Evolutionary conservation across 2,888 invertebrate species (phyloP).

Genomic region (Idaea aversata): DNA sequence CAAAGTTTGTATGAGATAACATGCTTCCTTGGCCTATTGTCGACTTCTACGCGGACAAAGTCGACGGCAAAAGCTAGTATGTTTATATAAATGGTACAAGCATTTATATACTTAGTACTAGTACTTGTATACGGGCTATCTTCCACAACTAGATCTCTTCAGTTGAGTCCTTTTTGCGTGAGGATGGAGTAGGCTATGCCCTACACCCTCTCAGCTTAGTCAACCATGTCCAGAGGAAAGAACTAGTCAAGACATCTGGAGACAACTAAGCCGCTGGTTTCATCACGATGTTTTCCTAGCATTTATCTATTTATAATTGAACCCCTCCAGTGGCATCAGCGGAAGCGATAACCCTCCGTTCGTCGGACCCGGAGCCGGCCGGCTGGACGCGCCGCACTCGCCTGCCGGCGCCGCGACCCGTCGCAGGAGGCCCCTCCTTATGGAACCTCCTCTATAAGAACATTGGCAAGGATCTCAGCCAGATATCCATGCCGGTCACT

Average conservation of each 20-base stretch:
- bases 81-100: not conserved
- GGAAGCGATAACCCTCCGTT: slow-evolving; percentile 47
- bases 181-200: too few species aligned
- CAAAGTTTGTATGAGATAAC: too few species aligned
- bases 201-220: not conserved
- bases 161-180: too few species aligned
- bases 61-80: too few species aligned
- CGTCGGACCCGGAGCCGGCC: slow-evolving; percentile 31
- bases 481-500: slow-evolving; percentile 92
- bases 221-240: too few species aligned
- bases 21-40: too few species aligned
- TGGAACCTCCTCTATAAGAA: slow-evolving; percentile 90
- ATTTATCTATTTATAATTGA: not conserved
- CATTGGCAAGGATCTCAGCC: slow-evolving; percentile 92
- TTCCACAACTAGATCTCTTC: too few species aligned
- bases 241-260: too few species aligned
- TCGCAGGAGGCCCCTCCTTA: slow-evolving; percentile 87
- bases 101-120: not conserved
- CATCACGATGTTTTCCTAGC: not conserved
- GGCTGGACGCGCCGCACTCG: slow-evolving; percentile 81
- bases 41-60: too few species aligned
- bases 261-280: too few species aligned
- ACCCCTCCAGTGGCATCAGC: slow-evolving; percentile 47
- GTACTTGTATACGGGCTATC: too few species aligned
- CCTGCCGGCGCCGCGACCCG: slow-evolving; percentile 86